A percentile compares a stretch with the other conserved stretches of the same genome.
Evolutionary conservation across 1,140 invertebrate genomes (phyloP).

Genomic region (Drosophila santomea): DNA sequence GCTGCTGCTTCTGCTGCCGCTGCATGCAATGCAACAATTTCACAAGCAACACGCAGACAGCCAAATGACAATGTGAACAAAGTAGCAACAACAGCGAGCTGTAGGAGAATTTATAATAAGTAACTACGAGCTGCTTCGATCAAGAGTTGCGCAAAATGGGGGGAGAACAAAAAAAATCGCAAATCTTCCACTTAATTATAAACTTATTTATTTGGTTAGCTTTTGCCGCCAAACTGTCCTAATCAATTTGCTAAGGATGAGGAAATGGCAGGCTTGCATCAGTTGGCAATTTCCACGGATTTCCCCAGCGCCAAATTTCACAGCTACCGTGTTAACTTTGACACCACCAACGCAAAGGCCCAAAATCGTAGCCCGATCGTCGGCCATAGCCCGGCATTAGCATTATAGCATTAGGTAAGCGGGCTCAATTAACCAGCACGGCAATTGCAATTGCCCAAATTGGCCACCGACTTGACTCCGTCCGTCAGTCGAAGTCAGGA

Average conservation of each 20-base stretch:
- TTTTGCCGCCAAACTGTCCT: constrained; percentile 66
- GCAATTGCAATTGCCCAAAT: constrained; percentile 76
- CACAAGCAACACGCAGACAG: constrained; percentile 79
- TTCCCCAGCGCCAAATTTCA: constrained; percentile 79
- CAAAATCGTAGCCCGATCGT: constrained; percentile 18
- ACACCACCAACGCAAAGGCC: constrained; percentile 65
- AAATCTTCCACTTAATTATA: constrained; percentile 72
- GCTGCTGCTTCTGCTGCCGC: constrained; percentile 28
- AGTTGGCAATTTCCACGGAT: constrained; percentile 58
- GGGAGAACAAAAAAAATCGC: constrained; percentile 14
- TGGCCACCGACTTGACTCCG: constrained; percentile 48
- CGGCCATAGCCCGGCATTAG: constrained; percentile 60
- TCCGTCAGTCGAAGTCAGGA: constrained; percentile 26
- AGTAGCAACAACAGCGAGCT: constrained; percentile 55
- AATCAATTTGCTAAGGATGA: constrained; percentile 83
- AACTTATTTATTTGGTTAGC: constrained; percentile 79
- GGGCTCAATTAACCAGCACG: constrained; percentile 66
- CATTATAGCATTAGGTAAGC: constrained; percentile 79
- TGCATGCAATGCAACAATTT: constrained; percentile 78
- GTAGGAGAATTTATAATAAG: constrained; percentile 71
- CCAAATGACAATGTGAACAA: constrained; percentile 81
- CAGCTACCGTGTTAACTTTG: constrained; percentile 82
- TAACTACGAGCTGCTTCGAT: constrained; percentile 50
- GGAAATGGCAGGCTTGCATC: constrained; percentile 66
- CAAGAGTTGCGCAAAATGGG: constrained; percentile 61